phyloP scores from a whole-genome alignment of 2,888 invertebrate genomes.

The Neuroscelio doddi region DNA sequence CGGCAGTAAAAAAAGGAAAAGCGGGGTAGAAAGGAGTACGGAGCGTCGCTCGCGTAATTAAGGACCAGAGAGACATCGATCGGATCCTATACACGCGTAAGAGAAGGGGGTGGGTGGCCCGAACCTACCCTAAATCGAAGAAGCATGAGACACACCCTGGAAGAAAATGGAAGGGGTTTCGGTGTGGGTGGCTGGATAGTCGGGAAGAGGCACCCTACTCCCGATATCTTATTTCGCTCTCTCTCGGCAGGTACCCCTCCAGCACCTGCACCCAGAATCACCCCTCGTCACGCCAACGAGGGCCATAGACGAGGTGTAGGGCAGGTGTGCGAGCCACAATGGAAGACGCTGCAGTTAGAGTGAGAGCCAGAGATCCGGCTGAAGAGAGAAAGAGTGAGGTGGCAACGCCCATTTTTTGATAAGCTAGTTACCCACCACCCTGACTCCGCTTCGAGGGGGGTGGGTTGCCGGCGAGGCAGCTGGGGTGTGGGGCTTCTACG shows the following conservation, averaged over 20 bases:
- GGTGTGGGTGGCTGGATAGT: constrained; percentile 44
- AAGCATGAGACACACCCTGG: constrained; percentile 66
- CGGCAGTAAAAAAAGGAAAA: constrained; percentile 13
- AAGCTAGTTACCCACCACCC: constrained; percentile 66
- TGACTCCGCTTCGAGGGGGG: constrained; percentile 41
- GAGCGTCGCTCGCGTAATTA: constrained; percentile 63
- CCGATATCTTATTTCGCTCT: constrained; percentile 47
- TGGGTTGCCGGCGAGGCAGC: constrained; percentile 42
- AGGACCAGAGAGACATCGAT: constrained; percentile 66
- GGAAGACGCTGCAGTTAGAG: constrained; percentile 60
- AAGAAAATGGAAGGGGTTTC: constrained; percentile 56
- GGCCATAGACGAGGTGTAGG: constrained; percentile 53
- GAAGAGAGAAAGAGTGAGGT: constrained; percentile 63
- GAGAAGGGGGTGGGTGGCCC: constrained; percentile 46
- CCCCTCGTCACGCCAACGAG: constrained; percentile 55
- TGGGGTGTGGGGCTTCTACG: constrained; percentile 66
- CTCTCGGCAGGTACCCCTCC: constrained; percentile 35
- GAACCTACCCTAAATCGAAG: constrained; percentile 67
- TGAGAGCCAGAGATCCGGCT: constrained; percentile 49
- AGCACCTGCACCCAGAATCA: constrained; percentile 24
- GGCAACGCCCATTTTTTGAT: constrained; percentile 73
- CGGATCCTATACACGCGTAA: constrained; percentile 53
- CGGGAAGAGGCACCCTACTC: constrained; percentile 45
- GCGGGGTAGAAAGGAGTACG: constrained; percentile 22
- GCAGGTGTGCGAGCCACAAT: constrained; percentile 65